Evolutionary conservation across 2,797 vertebrate species (phyloP), one percentile per base, ranked within the genome.

Genomic region (Babyrousa celebensis): DNA sequence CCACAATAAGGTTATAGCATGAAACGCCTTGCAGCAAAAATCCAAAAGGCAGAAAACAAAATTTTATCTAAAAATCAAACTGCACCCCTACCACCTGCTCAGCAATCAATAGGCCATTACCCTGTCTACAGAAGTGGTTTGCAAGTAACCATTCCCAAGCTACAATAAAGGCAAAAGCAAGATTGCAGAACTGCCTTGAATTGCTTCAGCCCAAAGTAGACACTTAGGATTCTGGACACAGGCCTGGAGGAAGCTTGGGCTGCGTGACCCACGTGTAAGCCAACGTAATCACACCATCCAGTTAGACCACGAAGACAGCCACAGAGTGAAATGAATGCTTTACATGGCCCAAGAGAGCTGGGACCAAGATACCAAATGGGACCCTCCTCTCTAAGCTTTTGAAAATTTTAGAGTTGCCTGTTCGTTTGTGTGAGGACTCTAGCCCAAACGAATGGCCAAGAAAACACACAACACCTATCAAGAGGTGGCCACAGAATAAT

Each of bases 31-130:
- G 94, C 88, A 97, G 78, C 95, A 96, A 98, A 40, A 95, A 98
- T 83, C 68, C 96, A 80, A 97, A 95, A 89, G 88, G 91, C 91
- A 96, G 77, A 98, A 98, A 98, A 87, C 54, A 85, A 90, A 98
- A 98, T 98, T 98, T 97, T 89, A 97, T 93, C 97, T 97, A 97
- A 98, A 97, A 98, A 97, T 96, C 96, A 98, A 98, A 98, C 96
- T 93, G 82, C 18, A 95, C 29, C 87, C 78, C 65, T 72, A 93
- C 89, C 91, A 94, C 79, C 93, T 95, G 95, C 96, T 98, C 96
- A 96, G 87, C 97, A 98, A 98, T 98, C 98, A 98, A 96, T 98
- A 97, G 18, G 75, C 90, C 91, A 93, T 84, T 97, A 97, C 96
- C 89, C 18, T 18, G 96, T 96, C 97, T 88, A 36, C 10, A 71